Evolutionary conservation across 2,888 invertebrate species (phyloP).

Genomic region (Scaptomyza caliginosa): DNA sequence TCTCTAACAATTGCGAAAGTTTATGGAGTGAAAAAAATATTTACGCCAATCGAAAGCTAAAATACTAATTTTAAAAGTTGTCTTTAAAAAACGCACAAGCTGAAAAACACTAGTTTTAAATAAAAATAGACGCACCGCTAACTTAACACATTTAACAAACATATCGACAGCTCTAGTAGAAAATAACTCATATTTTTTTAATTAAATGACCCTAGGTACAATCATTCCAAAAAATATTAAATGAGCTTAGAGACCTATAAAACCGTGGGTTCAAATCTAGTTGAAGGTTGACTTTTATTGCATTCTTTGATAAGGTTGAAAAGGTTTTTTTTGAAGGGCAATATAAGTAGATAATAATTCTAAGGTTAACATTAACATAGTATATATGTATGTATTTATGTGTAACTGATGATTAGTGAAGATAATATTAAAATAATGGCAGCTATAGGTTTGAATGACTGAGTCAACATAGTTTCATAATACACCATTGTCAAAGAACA

Average conservation of each 20-base stretch:
- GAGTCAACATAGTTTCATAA: background rate
- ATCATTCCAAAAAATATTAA: background rate
- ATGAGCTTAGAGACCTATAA: background rate
- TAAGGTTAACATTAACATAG: background rate
- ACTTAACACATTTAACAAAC: too few species aligned
- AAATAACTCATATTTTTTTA: slow-evolving; percentile 21
- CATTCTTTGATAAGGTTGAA: background rate
- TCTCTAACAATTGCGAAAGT: too few species aligned
- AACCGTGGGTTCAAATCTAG: background rate
- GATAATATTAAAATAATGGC: too few species aligned
- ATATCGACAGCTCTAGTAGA: too few species aligned
- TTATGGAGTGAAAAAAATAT: too few species aligned
- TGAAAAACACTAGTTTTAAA: too few species aligned
- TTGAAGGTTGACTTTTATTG: background rate
- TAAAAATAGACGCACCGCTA: too few species aligned
- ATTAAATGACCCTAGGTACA: background rate
- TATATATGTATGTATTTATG: background rate
- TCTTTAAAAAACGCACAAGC: too few species aligned
- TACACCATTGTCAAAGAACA: background rate
- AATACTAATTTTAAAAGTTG: too few species aligned
- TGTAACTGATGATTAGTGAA: background rate
- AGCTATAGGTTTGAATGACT: background rate
- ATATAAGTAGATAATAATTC: background rate
- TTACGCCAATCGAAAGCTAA: too few species aligned
- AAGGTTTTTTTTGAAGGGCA: background rate